Conservation (phyloP, 92 coral and sea anemone species). For the Parazoanthus darwini region DNA sequence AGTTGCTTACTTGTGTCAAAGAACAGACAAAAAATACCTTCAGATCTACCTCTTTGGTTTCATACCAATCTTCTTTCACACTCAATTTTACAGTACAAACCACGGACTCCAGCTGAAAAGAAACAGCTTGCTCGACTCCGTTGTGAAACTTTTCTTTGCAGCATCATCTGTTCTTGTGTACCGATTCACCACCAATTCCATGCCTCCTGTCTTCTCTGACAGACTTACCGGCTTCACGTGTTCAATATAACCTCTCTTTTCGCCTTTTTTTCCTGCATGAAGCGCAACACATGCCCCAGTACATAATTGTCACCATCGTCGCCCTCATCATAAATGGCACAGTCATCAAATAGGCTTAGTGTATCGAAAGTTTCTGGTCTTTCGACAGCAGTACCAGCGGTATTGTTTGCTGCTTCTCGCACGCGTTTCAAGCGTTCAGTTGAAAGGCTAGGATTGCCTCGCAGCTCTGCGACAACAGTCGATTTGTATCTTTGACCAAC, state of each 20-base stretch:
- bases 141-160: slow-evolving; percentile 1
- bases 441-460: slow-evolving; percentile 4
- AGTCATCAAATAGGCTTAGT: slow-evolving; percentile 25
- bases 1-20: background rate
- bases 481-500: slow-evolving; percentile 30
- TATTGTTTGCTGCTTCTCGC: slow-evolving; percentile 2
- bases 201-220: slow-evolving; percentile 6
- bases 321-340: slow-evolving; percentile 20
- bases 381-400: slow-evolving; percentile 9
- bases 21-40: slow-evolving; percentile 1
- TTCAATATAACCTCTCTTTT: slow-evolving; percentile 11
- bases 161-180: slow-evolving; percentile 13
- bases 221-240: slow-evolving; percentile 24
- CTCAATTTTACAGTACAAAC: slow-evolving; percentile 1
- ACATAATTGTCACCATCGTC: slow-evolving; percentile 8
- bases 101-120: slow-evolving; percentile 17
- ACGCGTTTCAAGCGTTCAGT: slow-evolving; percentile 10
- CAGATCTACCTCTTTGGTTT: background rate
- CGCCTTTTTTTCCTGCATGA: slow-evolving; percentile 12
- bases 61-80: slow-evolving; percentile 4
- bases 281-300: slow-evolving; percentile 22
- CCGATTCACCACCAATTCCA: background rate
- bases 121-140: slow-evolving; percentile 3
- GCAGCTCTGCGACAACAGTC: slow-evolving; percentile 29
- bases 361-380: slow-evolving; percentile 15